Base-by-base conservation (phyloP, 1,140 invertebrate genomes). In the Pararge aegeria region DNA sequence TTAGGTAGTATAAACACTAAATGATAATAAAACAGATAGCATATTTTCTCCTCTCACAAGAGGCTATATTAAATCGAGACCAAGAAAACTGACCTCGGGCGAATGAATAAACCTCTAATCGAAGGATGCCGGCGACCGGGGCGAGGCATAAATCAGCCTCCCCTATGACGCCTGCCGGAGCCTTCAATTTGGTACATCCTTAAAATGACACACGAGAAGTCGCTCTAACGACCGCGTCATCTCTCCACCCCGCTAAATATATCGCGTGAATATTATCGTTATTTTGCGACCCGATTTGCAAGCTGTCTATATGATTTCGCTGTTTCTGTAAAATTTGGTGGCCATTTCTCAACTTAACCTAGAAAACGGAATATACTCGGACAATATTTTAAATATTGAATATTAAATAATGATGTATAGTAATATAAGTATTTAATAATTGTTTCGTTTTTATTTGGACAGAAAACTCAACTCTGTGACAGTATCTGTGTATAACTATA, bases 151-250 rank as follows among this genome's bases (percentile, higher is more conserved):
- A 87, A 89, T 89, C 86, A 89, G 84, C 42, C 80, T 78, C 85
- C 85, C 81, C 83, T 78, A 81, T 87, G 78, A 80, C 82, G 80
- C 79, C 78, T 75, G 72, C 61, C 76, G 83, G 83, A 89, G 79
- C 81, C 86, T 89, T 87, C 86, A 87, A 89, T 89, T 89, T 87
- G 81, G 80, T 80, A 87, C 86, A 87, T 89, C 86, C 86, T 89
- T 89, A 89, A 89, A 89, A 89, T 89, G 86, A 89, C 84, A 89
- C 80, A 89, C 80, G 86, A 89, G 83, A 86, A 72, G 70, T 70
- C 64, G 70, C 72, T n/a, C 78, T 89, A 89, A 89, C 83, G 84
- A 89, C 69, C 61, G 69, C 80, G 71, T 78, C 81, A 76, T 71
- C 75, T 74, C 78, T 61, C 72, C 66, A 64, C 64, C 62, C 30